Evolutionary conservation across 53 echinoderm and acorn worm genomes (phyloP).

Genomic region (Astropecten irregularis): DNA sequence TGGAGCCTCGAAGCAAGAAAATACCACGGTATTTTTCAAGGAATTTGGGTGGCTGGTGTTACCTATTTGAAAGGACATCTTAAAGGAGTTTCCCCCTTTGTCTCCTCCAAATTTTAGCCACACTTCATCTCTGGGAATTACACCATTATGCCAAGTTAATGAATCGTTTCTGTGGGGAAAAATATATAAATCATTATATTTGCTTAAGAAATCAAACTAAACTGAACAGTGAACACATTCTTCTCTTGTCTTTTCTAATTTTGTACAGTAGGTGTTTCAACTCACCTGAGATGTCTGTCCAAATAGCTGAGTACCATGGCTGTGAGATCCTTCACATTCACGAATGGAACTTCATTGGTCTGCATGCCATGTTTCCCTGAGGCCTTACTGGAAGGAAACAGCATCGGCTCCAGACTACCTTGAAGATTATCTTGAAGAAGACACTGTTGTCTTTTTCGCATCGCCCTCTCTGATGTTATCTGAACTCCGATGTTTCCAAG

Average conservation of each 20-base stretch:
- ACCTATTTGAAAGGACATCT: not conserved
- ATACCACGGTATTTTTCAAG: not conserved
- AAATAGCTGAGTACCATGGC: not conserved
- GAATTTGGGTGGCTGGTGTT: not conserved
- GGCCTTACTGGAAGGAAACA: not conserved
- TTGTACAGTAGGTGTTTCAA: not conserved
- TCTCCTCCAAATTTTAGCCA: not conserved
- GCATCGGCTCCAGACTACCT: not conserved
- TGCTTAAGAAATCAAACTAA: not conserved
- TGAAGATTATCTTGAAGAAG: conserved; percentile 7
- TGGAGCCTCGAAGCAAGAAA: not conserved
- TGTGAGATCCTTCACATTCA: not conserved
- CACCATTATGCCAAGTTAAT: too few species aligned
- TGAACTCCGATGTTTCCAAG: not conserved
- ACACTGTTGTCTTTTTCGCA: not conserved
- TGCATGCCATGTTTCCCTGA: not conserved
- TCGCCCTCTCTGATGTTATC: not conserved
- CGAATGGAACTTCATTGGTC: not conserved
- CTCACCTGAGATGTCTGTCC: conserved; percentile 6
- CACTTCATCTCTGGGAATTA: not conserved
- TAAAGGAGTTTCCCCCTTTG: not conserved
- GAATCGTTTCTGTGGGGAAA: not conserved
- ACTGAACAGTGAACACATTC: too few species aligned
- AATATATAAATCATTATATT: not conserved
- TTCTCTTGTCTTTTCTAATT: not conserved